These are phyloP conservation scores for Thera britannica DNA, from an alignment of 2,888 invertebrate genomes.

Conservation along the genomic window DNA sequence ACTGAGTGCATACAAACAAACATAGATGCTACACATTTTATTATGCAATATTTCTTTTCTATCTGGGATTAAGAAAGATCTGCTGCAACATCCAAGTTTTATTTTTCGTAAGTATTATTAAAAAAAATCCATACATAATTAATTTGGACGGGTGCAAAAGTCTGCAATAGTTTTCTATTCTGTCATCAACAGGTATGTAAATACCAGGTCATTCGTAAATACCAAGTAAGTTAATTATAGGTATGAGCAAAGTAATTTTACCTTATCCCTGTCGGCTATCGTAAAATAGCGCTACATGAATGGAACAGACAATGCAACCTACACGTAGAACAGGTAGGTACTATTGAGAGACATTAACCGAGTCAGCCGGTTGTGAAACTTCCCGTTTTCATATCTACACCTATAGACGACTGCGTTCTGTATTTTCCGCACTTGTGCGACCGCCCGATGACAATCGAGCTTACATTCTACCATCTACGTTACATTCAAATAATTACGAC, in stretches of 20 bases:
- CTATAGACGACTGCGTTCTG: constrained; percentile 1
- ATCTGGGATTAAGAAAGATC: no score
- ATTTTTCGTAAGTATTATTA: no score
- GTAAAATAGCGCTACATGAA: neutral
- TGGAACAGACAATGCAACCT: constrained; percentile 11
- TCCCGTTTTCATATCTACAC: constrained; percentile 55
- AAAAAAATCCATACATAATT: no score
- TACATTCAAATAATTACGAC: no score
- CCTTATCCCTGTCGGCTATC: neutral
- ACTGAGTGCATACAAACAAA: no score
- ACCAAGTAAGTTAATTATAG: neutral
- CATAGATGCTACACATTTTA: no score
- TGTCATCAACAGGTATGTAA: neutral
- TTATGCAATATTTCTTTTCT: no score
- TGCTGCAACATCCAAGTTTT: no score
- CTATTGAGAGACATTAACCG: constrained; percentile 44
- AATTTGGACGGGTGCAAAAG: no score
- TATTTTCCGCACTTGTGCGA: constrained; percentile 22
- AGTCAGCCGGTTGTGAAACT: constrained; percentile 64
- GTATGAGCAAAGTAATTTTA: neutral
- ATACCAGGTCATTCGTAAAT: neutral
- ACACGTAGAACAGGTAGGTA: neutral
- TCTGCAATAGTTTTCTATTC: neutral
- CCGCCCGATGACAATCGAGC: constrained; percentile 19
- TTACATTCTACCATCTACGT: no score